Evolutionary conservation across 2,113 vertebrate species (phyloP), one percentile per base, ranked within the genome.

Genomic region (Scartelaos histophorus): DNA sequence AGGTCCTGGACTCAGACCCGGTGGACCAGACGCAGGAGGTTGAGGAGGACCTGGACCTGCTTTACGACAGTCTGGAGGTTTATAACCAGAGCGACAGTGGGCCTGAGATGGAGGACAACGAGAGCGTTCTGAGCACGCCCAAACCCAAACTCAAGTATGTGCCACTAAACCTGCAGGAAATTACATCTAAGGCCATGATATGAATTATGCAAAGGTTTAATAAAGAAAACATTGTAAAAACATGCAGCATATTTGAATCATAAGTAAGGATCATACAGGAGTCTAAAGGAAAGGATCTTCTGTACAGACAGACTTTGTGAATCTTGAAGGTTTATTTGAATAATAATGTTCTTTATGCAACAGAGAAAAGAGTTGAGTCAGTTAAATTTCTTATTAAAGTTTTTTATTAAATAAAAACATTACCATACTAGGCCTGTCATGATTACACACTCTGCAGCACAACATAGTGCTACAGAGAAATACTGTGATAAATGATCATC

Each of bases 31-130:
- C 91, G 19, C 94, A 93, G 84, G 94, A 94, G 78, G 93, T 92
- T 76, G 94, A 94, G 76, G 93, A 94, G 78, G 93, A 94, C 80
- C 88, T 94, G 87, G 93, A 94, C 62, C 77, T 94, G 51, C 87
- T 94, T 10, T 94, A 94, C 1, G 93, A 94, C 85, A 94, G 93
- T 53, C 86, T 94, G 67, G 94, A 94, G 80, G 91, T 93, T 7
- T 94, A 92, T 83, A 94, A 94, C 84, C 94, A 92, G 87, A 94
- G 94, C 29, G 94, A 94, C 88, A 94, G 94, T 45, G 93, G 93
- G 12, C 94, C 93, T 0, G 94, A 94, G 81, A 87, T 94, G 90
- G 94, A 93, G 81, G 93, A 94, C 83, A 93, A 90, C 13, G 94
- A 94, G 78, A 94, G 94, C 2, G 89, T 94, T 66, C 82, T 93